Evolutionary conservation across 2,888 invertebrate species (phyloP), one percentile per base, ranked within the genome.

Genomic region (Coleophora deauratella): DNA sequence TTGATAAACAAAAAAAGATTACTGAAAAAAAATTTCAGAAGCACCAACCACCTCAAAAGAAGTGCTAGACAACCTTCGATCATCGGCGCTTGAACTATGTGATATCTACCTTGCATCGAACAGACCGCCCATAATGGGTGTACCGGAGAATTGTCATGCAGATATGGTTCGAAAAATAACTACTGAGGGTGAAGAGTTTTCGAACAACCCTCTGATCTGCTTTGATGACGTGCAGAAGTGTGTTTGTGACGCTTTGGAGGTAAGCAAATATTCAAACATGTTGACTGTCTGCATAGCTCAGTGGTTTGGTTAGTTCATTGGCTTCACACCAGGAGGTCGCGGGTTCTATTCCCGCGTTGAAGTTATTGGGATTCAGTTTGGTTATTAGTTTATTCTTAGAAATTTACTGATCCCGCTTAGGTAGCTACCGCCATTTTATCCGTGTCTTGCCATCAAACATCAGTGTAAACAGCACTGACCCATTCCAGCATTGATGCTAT

Each of bases 181-280:
- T 1, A 80, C 72, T 0, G 82, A 84, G 40, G 82, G 80, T 2
- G 82, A 79, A 27, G 80, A 80, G 42, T 85, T 85, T 37, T 66
- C 74, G 0, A 72, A 59, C 32, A 82, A 75, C 33, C 80, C 85
- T 0, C 91, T 93, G 43, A 82, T 88, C 2, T 94, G 96, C 88
- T 97, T 97, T 71, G 96, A 97, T 65, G 93, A 93, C 46, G 88
- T 95, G 12, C 93, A 95, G 72, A 85, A 88, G 46, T 89, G 88
- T 40, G 88, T 93, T 27, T 90, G 90, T 47, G 90, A 77, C 45
- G 84, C 84, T 31, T 57, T 85, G 10, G 84, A 81, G 90, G 55
- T 91, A 77, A 61, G 75, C 86, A 61, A 52, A 21, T 6, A 21
- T 6, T n/a, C n/a, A n/a, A n/a, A n/a, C n/a, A n/a, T 28, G 71